These are phyloP conservation scores for Chauna torquata DNA, from an alignment of 2,113 vertebrate species.

Conservation along the genomic window DNA sequence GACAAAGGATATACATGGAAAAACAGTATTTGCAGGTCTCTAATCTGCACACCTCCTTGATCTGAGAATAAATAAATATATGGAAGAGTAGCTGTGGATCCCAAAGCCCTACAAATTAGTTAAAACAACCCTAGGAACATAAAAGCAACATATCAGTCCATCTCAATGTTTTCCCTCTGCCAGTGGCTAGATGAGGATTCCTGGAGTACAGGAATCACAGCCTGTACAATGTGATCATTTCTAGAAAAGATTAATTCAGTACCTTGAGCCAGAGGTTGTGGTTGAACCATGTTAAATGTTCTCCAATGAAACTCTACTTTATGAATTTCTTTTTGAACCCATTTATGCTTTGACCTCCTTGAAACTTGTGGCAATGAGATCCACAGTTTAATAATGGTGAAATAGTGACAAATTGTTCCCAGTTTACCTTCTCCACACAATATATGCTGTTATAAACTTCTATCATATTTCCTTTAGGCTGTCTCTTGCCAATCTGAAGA, in stretches of 20 bases:
- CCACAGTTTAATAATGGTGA: slow-evolving; percentile 32
- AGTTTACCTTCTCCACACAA: background rate
- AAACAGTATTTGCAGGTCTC: rapidly evolving
- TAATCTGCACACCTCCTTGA: background rate
- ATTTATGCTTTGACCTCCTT: background rate
- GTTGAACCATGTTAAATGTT: background rate
- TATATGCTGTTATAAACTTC: background rate
- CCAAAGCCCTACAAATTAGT: background rate
- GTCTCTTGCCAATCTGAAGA: background rate
- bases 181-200: background rate
- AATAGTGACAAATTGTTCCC: background rate
- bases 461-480: background rate
- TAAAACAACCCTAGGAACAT: background rate
- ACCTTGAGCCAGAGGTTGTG: background rate
- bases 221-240: background rate
- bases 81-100: background rate
- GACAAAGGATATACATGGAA: background rate
- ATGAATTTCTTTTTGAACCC: slow-evolving; percentile 22
- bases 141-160: background rate
- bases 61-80: background rate
- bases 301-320: background rate
- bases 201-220: background rate
- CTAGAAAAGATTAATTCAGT: background rate
- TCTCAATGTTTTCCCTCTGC: background rate
- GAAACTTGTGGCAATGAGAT: background rate